These are phyloP conservation scores for Zaprionus lineosus DNA, from an alignment of 2,888 invertebrate genomes.

Conservation along the genomic window DNA sequence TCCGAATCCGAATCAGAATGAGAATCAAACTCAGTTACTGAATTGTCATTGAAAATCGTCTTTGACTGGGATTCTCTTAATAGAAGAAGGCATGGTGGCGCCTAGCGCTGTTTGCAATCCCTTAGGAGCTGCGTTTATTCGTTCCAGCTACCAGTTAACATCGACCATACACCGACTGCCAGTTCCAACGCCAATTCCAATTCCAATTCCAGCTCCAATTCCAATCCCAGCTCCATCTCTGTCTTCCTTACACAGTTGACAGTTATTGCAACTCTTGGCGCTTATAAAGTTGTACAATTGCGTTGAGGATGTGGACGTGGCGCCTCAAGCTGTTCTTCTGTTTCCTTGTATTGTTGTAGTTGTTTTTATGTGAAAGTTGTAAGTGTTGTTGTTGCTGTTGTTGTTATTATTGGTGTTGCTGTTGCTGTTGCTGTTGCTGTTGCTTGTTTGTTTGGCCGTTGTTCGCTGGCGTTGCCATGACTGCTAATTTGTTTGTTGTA, in stretches of 20 bases:
- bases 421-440: constrained; percentile 43
- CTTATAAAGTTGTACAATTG: constrained; percentile 68
- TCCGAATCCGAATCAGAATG: constrained; percentile 26
- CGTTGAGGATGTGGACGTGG: constrained; percentile 1
- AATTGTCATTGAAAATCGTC: constrained; percentile 48
- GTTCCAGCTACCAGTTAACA: not conserved
- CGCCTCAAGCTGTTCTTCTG: constrained; percentile 32
- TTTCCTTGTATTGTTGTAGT: constrained; percentile 9
- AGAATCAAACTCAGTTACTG: no score
- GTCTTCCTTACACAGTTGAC: constrained; percentile 32
- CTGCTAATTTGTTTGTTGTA: constrained; percentile 75
- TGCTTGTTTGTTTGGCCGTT: constrained; percentile 42
- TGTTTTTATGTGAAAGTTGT: constrained; percentile 49
- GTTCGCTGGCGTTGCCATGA: constrained; percentile 66
- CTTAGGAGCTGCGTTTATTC: constrained; percentile 23
- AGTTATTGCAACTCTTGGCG: constrained; percentile 61
- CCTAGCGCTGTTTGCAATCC: constrained; percentile 43
- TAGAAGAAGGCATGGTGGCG: constrained; percentile 36
- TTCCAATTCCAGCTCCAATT: not conserved
- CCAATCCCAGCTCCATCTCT: not conserved
- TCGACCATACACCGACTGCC: not conserved
- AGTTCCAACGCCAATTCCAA: not conserved
- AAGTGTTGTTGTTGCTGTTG: constrained; percentile 47
- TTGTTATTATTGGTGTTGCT: constrained; percentile 44
- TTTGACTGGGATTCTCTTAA: constrained; percentile 51